Conservation (phyloP, 2,113 vertebrate species). For the Madoqua kirkii region DNA sequence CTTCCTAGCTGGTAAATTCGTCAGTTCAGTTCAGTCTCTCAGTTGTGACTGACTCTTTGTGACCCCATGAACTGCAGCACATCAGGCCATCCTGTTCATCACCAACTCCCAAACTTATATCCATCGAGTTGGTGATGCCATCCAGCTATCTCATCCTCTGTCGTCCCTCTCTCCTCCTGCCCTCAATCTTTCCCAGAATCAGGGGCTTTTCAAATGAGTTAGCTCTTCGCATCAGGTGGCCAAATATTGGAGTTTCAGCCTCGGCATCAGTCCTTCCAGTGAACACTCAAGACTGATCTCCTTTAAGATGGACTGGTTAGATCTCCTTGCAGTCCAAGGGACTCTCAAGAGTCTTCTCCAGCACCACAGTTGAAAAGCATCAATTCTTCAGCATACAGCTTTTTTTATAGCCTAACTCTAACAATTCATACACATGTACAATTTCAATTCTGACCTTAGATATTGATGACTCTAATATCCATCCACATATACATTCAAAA, state of each 20-base stretch:
- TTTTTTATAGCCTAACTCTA: neutral
- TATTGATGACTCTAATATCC: neutral
- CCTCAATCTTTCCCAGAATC: neutral
- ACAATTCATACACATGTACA: neutral
- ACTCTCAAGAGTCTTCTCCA: neutral
- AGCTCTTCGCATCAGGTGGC: neutral
- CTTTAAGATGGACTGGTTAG: neutral
- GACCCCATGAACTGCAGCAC: fast-evolving
- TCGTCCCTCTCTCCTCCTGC: neutral
- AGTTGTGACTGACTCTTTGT: neutral
- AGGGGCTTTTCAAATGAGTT: neutral
- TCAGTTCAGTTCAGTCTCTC: neutral
- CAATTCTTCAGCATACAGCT: fast-evolving
- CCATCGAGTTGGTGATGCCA: neutral
- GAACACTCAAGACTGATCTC: neutral
- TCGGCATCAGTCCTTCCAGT: neutral
- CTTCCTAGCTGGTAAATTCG: neutral
- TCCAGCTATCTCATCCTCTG: neutral
- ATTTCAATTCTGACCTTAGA: neutral
- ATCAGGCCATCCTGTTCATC: neutral
- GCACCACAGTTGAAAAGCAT: neutral
- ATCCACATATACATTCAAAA: neutral
- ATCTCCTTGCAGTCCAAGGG: neutral
- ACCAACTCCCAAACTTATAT: neutral
- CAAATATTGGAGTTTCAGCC: neutral